Base-by-base conservation (phyloP, 2,888 invertebrate genomes). In the Cylindroiulus punctatus region DNA sequence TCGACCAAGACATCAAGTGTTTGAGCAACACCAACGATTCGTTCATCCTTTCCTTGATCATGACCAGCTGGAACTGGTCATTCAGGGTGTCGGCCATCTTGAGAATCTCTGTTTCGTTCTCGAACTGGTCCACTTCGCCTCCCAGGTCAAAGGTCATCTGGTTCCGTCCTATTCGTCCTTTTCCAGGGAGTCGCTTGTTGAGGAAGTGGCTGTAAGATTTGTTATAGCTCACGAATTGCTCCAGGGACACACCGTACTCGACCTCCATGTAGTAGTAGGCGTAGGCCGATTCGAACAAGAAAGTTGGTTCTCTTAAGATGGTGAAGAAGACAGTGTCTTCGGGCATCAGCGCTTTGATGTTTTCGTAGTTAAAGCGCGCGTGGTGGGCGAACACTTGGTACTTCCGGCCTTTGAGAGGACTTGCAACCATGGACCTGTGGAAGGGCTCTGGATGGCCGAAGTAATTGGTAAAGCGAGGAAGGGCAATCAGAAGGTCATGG, bases 1-100 rank as follows among this genome's bases (percentile, higher is more conserved):
- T 88, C 7, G 87, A 88, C 91, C 91, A 91, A 87, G 90, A 90
- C 89, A 91, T 89, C 19, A 88, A 82, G 26, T 90, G 88, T 85
- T 89, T 89, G 42, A 91, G 88, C 30, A 91, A 87, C 52, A 91
- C 88, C 81, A 91, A 86, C 0, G 91, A 91, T 86, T 91, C 90
- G 22, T 89, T 88, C 84, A 91, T 90, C 86, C 90, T 89, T 83
- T 91, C 91, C n/a, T 89, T 88, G 0, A 91, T 89, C 89, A 91
- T 89, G 4, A 91, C 89, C 10, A 90, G 87, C 22, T 88, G 84
- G 86, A 91, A 91, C 7, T 89, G 88, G 7, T 88, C 86, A 36
- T 90, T 89, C 32, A 86, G 52, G 4, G 36, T n/a, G 2, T 85
- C 36, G 32, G 36, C 85, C 32, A 47, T 4, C 22, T 65, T 32